Base-by-base conservation (phyloP, 2,797 vertebrate genomes). In the Arrhamphus sclerolepis region DNA sequence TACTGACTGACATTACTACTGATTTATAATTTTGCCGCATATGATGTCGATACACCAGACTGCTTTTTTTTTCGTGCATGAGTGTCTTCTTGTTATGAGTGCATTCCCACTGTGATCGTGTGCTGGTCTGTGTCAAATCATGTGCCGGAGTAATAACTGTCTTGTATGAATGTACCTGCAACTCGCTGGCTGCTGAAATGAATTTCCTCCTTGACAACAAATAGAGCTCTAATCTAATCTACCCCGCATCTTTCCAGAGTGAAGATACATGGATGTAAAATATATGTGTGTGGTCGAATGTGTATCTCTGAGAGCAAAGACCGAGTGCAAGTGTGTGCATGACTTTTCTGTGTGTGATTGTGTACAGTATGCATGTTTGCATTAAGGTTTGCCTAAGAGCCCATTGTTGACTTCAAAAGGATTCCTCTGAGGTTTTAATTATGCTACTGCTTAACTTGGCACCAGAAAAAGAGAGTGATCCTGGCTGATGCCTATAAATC, bases 361-460 rank as follows among this genome's bases (percentile, higher is more conserved):
- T 72, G 74, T 74, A 81, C 81, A 77, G 80, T 85, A 70, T 84
- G 80, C 73, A 75, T 78, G 76, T 81, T 83, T 89, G 85, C 80
- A 85, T 88, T 86, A 86, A 89, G 88, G 87, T 89, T 89, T 73
- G 85, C 85, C 88, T 89, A 81, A 89, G 87, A 91, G 88, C 87
- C 90, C 89, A 91, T 92, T 92, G 91, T 92, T 88, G 86, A 91
- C 92, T 92, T 93, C 90, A 93, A 93, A 92, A 83, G 87, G 91
- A 92, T 92, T 92, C 91, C 89, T 84, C 84, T 62, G 89, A 86
- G 89, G 87, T 91, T 92, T 92, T 93, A 93, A 93, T 93, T 93
- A 93, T 86, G 91, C 89, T 89, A 90, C 88, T 89, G 90, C 92
- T 92, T 92, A 92, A 92, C 91, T 93, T 92, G 91, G 92, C 92